These are phyloP conservation scores for Steinernema feltiae DNA, from an alignment of 1,140 invertebrate genomes.

Conservation along the genomic window DNA sequence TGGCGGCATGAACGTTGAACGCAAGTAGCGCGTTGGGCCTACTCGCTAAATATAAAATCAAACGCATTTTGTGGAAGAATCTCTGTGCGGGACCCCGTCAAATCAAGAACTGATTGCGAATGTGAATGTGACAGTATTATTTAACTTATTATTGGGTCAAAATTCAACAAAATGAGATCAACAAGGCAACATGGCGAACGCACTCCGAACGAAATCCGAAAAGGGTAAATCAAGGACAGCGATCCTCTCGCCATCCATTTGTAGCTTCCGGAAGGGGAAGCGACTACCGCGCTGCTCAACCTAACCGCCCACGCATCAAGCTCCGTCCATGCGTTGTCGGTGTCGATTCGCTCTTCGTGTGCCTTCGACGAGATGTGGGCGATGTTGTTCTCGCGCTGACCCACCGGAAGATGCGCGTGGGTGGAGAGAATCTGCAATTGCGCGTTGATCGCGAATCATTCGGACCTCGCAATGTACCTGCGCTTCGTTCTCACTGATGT, in stretches of 20 bases:
- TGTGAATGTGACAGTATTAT: too few species aligned
- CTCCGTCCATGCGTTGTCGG: slow-evolving; percentile 40
- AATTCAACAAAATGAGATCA: not conserved
- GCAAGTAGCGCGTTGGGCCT: too few species aligned
- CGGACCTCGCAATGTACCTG: slow-evolving; percentile 16
- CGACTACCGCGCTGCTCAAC: not conserved
- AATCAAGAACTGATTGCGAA: too few species aligned
- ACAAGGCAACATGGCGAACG: not conserved
- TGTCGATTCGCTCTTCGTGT: slow-evolving; percentile 17
- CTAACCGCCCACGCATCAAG: slow-evolving; percentile 33
- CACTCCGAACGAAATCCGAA: not conserved
- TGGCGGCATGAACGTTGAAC: too few species aligned
- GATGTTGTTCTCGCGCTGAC: slow-evolving; percentile 6
- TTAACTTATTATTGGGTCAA: too few species aligned
- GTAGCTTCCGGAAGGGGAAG: not conserved
- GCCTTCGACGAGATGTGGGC: slow-evolving; percentile 11
- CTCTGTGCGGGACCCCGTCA: too few species aligned
- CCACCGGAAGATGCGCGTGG: slow-evolving; percentile 22
- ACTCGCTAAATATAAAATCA: too few species aligned
- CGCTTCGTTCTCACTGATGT: slow-evolving; percentile 26
- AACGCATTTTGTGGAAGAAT: too few species aligned
- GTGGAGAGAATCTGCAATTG: slow-evolving; percentile 26
- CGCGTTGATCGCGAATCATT: not conserved
- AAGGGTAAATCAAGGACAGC: not conserved
- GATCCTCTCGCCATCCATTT: not conserved